Evolutionary conservation across 2,888 invertebrate species (phyloP), one percentile per base, ranked within the genome.

Genomic region (Microplitis deprimator): DNA sequence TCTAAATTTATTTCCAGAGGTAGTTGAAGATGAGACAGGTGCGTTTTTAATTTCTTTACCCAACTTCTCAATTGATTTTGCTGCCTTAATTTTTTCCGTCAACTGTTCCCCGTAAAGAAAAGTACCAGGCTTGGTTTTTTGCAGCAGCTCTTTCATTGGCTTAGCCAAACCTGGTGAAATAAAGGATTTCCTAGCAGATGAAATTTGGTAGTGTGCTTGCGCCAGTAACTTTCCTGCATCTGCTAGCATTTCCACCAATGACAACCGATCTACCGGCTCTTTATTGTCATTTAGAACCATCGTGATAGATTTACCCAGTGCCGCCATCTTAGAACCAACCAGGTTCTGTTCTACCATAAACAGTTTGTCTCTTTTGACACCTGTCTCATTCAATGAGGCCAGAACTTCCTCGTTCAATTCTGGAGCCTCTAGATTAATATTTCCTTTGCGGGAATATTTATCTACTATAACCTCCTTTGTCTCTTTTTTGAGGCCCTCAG

Each of bases 391-490:
- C 5, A 80, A 13, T 17, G 77, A 60, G 3, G 71, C 75, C 29
- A 68, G 72, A 6, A 81, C 77, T 61, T 81, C 82, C 6, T 61
- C 73, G 39, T 81, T 81, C 8, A 74, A 62, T 40, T 67, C 72
- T 16, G 75, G 77, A 29, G 79, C 79, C 16, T 82, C 76, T 6
- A 79, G 40, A 13, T 40, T 39, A 39, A 76, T 61, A 65, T 79
- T 82, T 1, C 79, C 76, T 38, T 77, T 73, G 59, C 78, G 74
- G 6, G 79, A 73, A 73, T 81, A 80, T 77, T 79, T 80, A 3
- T 75, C 73, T 1, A 81, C 13, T 6, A 80, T 2, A n/a, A 75
- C 40, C 0, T 62, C 73, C 67, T 75, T 79, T 2, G 17, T 39
- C 40, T 80, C 81, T 62, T 81, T 80, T 1, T 71, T 8, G 0